A percentile compares a stretch with the other conserved stretches of the same genome.
Evolutionary conservation across 2,888 invertebrate species (phyloP).

Genomic region (Amorpha juglandis): DNA sequence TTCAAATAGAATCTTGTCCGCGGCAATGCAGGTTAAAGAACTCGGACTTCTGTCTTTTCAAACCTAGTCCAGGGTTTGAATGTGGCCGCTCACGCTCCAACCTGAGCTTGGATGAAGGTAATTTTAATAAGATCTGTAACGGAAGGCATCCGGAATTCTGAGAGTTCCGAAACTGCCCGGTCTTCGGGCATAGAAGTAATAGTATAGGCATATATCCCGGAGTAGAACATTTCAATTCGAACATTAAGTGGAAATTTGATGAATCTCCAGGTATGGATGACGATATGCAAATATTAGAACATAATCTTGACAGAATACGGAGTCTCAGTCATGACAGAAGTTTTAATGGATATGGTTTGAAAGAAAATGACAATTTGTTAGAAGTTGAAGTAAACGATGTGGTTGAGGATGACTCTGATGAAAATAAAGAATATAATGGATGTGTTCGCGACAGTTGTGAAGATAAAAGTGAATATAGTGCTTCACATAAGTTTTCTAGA

Average conservation of each 20-base stretch:
- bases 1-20: conserved; percentile 79
- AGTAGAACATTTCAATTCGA: conserved; percentile 79
- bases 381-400: conserved; percentile 77
- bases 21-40: conserved; percentile 77
- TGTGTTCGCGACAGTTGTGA: conserved; percentile 68
- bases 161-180: conserved; percentile 81
- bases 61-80: conserved; percentile 71
- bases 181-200: conserved; percentile 82
- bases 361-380: conserved; percentile 72
- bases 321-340: conserved; percentile 76
- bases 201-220: conserved; percentile 78
- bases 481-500: conserved; percentile 74
- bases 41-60: conserved; percentile 77
- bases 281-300: conserved; percentile 73
- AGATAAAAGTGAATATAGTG: conserved; percentile 75
- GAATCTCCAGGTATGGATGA: conserved; percentile 67
- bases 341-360: conserved; percentile 65
- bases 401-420: conserved; percentile 69
- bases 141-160: conserved; percentile 82
- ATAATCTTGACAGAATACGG: conserved; percentile 79
- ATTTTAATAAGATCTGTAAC: conserved; percentile 77
- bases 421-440: conserved; percentile 64
- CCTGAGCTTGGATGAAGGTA: conserved; percentile 77
- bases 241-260: conserved; percentile 80
- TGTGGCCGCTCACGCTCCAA: conserved; percentile 79